Conservation (phyloP, 92 coral and sea anemone species). For the Desmophyllum pertusum region DNA sequence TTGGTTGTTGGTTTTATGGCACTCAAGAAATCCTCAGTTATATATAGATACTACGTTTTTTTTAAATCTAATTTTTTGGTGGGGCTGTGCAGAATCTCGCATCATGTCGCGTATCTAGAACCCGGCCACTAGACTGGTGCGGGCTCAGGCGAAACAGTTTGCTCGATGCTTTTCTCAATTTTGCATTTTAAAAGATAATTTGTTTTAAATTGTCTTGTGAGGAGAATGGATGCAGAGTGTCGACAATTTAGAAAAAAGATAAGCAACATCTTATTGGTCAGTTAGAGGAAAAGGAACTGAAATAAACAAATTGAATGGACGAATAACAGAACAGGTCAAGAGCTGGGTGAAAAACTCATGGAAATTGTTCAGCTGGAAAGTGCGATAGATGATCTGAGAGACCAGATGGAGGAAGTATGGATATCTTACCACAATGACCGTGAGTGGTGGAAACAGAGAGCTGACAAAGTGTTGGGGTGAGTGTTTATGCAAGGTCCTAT, state of each 20-base stretch:
- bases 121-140: too few relatives aligned
- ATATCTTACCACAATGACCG: constrained; percentile 69
- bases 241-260: constrained; percentile 55
- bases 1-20: too few relatives aligned
- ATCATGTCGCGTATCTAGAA: too few relatives aligned
- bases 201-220: too few relatives aligned
- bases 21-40: too few relatives aligned
- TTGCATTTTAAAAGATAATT: too few relatives aligned
- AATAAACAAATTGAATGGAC: constrained; percentile 54
- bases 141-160: too few relatives aligned
- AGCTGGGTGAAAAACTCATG: constrained; percentile 72
- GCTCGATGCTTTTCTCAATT: too few relatives aligned
- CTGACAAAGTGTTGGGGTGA: constrained; percentile 59
- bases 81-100: too few relatives aligned
- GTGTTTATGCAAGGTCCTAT: too few relatives aligned
- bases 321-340: constrained; percentile 62
- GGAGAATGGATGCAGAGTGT: constrained; percentile 63
- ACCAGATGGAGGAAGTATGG: constrained; percentile 66
- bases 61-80: too few relatives aligned
- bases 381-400: constrained; percentile 50
- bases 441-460: constrained; percentile 83
- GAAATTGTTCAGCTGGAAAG: constrained; percentile 61
- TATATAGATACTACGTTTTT: too few relatives aligned
- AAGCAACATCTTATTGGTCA: constrained; percentile 59
- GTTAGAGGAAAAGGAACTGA: constrained; percentile 73